Evolutionary conservation across 2,113 vertebrate genomes (phyloP).

Genomic region (Osmerus mordax): DNA sequence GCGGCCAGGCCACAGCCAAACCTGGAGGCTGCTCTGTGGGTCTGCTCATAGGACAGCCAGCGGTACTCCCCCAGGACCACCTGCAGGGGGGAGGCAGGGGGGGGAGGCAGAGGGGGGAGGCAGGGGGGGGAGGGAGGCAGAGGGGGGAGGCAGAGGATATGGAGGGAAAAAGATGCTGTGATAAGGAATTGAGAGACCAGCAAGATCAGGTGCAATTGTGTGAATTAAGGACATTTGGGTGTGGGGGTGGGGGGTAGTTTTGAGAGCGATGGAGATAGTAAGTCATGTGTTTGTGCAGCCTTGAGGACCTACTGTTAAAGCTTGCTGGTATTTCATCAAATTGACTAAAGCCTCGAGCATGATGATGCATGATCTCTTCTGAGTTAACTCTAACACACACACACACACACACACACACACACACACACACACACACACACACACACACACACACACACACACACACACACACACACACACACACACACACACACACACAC

Average conservation of each 20-base stretch:
- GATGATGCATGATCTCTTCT: background rate
- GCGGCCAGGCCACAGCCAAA: slow-evolving; percentile 85
- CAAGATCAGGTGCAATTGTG: background rate
- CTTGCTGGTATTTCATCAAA: background rate
- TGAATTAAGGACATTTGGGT: background rate
- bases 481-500: background rate
- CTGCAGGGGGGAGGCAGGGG: slow-evolving; percentile 58
- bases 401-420: background rate
- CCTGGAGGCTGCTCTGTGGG: slow-evolving; percentile 70
- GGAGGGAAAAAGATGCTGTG: background rate
- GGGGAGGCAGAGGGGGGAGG: background rate
- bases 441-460: background rate
- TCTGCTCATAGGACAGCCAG: slow-evolving; percentile 86
- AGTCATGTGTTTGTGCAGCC: background rate
- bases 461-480: background rate
- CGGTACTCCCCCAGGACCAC: slow-evolving; percentile 88
- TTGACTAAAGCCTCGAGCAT: background rate
- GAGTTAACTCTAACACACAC: background rate
- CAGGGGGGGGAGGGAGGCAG: background rate
- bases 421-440: background rate
- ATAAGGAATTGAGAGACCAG: background rate
- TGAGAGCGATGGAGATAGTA: background rate
- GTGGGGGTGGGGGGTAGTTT: background rate
- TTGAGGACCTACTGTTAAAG: background rate
- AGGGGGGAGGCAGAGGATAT: background rate